phyloP scores from a whole-genome alignment of 2,888 invertebrate species.

The Zonitis immaculata region DNA sequence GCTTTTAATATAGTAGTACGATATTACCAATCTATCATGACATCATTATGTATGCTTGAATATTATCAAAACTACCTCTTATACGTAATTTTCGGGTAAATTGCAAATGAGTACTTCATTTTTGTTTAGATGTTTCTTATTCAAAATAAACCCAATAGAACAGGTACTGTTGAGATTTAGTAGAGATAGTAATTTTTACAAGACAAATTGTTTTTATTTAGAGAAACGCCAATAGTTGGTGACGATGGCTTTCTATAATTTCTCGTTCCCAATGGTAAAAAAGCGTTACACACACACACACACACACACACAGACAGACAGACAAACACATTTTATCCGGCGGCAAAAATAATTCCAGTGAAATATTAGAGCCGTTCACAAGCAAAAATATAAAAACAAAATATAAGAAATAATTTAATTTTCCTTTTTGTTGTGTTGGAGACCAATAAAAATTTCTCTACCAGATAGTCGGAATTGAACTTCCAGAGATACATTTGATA shows the following conservation, averaged over 20 bases:
- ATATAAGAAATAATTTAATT: neutral
- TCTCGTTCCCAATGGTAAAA: neutral
- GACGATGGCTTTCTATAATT: neutral
- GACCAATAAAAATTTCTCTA: neutral
- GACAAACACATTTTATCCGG: neutral
- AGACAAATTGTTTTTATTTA: neutral
- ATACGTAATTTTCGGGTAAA: constrained; percentile 26
- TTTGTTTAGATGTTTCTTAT: constrained; percentile 36
- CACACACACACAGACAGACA: no score
- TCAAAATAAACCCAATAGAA: constrained; percentile 31
- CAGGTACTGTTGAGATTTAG: constrained; percentile 8
- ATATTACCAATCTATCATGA: constrained; percentile 36
- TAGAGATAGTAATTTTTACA: no score
- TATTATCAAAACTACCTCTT: constrained; percentile 13
- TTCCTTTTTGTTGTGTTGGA: neutral
- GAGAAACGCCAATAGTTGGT: neutral
- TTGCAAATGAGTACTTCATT: constrained; percentile 31
- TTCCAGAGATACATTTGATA: neutral
- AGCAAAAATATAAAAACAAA: neutral
- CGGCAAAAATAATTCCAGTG: neutral
- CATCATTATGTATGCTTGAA: constrained; percentile 32
- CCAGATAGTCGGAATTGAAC: neutral
- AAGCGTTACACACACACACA: no score
- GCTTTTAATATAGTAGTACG: constrained; percentile 37
- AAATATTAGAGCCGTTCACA: neutral